Conservation (phyloP, 2,888 invertebrate species). For the Lithophane leautieri region DNA sequence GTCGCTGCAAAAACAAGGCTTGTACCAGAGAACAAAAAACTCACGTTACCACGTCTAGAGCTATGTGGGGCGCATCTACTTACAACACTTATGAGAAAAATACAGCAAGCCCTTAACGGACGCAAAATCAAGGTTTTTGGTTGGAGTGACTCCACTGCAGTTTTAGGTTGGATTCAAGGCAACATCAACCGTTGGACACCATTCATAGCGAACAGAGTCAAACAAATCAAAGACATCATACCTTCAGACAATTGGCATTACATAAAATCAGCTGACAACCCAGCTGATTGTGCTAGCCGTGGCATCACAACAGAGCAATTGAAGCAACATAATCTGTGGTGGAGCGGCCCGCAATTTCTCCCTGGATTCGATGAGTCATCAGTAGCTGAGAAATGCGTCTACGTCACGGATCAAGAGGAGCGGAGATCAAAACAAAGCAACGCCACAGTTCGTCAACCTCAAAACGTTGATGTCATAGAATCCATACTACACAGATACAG, state of each 20-base stretch:
- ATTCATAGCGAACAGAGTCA: slow-evolving; percentile 7
- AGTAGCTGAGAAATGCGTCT: not conserved
- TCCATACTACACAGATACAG: too few species aligned
- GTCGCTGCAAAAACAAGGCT: not conserved
- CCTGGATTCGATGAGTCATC: not conserved
- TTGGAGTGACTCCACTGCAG: not conserved
- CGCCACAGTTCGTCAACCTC: not conserved
- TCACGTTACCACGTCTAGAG: not conserved
- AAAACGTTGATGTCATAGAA: too few species aligned
- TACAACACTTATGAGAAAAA: not conserved
- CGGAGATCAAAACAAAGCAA: not conserved
- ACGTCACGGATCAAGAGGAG: slow-evolving; percentile 5
- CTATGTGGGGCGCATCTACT: not conserved
- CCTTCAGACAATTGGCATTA: not conserved
- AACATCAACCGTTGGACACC: not conserved
- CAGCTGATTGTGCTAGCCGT: slow-evolving; percentile 8
- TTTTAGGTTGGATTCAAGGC: not conserved
- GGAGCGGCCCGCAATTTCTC: not conserved
- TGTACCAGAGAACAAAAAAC: not conserved
- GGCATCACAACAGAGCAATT: slow-evolving; percentile 6
- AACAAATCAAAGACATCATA: not conserved
- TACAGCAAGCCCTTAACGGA: not conserved
- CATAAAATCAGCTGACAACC: slow-evolving; percentile 4
- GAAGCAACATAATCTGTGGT: slow-evolving; percentile 1
- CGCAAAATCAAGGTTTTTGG: not conserved